Base-by-base conservation (phyloP, 2,888 invertebrate species). In the Trypoxylon attenuatum region DNA sequence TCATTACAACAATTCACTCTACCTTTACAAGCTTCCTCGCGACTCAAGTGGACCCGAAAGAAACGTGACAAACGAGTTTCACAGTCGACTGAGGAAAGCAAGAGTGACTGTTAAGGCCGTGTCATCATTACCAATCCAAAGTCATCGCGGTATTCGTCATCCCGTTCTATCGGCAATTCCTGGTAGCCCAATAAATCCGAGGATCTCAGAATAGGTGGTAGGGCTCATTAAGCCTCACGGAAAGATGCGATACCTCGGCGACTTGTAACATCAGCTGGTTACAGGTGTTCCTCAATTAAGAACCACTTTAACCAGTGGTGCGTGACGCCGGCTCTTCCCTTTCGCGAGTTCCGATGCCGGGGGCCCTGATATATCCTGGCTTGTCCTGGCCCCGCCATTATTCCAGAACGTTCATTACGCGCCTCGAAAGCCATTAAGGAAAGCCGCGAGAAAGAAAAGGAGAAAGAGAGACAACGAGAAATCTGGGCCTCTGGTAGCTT, bases 241-340 rank as follows among this genome's bases (percentile, higher is more conserved):
- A 33, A 33, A 8, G 33, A 33, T 10, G 33, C 33, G 33, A 33
- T n/a, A n/a, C n/a, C n/a, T n/a, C n/a, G n/a, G n/a, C n/a, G 33
- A 13, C n/a, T 33, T 42, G 59, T 16, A 41, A n/a, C 66, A 49
- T 51, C 50, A 62, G 66, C 69, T 60, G 50, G 58, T 29, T 39
- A 57, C 69, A 52, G 53, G 62, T 70, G 70, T 66, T 51, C 55
- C 63, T 51, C 69, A 68, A 75, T 77, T 75, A 74, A 68, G 47
- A 63, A 60, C 61, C 72, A 71, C 56, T 80, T 74, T 72, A 68
- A 64, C 60, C 69, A 51, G 15, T 58, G 69, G 50, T 69, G 73
- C 71, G 70, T 62, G 60, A 67, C 49, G 49, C 25, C 52, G 57
- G 57, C 21, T 38, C 46, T 18, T 42, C 22, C 59, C 49, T 18